Conservation (phyloP, 2,888 invertebrate species). For the Eupithecia abbreviata region DNA sequence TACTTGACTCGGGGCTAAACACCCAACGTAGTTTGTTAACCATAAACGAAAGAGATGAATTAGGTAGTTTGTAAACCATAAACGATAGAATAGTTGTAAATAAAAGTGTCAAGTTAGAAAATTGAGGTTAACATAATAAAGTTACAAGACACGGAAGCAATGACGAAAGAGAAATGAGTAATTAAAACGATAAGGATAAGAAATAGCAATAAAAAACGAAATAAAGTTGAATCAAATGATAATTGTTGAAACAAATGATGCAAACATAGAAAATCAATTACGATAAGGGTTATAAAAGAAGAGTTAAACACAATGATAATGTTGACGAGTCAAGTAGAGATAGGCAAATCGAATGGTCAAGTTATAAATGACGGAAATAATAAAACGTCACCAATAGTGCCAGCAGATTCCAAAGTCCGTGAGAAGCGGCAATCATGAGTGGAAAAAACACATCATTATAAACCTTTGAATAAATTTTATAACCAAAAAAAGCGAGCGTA, state of each 20-base stretch:
- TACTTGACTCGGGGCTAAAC: conserved; percentile 83
- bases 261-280: conserved; percentile 4
- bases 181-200: not conserved
- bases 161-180: not conserved
- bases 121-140: not conserved
- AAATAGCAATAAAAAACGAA: conserved; percentile 1
- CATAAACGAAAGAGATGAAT: no score
- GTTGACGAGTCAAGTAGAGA: conserved; percentile 70
- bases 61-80: no score
- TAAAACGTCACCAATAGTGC: conserved; percentile 79
- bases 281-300: conserved; percentile 7
- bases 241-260: conserved; percentile 3
- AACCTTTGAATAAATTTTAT: conserved; percentile 51
- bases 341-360: conserved; percentile 53
- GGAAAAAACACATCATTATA: conserved; percentile 82
- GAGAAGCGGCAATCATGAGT: conserved; percentile 84
- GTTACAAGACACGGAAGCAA: conserved; percentile 9
- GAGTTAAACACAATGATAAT: conserved; percentile 23
- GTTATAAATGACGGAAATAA: conserved; percentile 52
- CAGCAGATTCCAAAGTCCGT: conserved; percentile 78
- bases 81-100: not conserved
- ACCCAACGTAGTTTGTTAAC: conserved; percentile 22
- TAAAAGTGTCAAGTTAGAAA: not conserved
- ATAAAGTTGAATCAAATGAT: not conserved
- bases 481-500: conserved; percentile 68